Base-by-base conservation (phyloP, 2,797 vertebrate species). In the Centropyge bicolor region DNA sequence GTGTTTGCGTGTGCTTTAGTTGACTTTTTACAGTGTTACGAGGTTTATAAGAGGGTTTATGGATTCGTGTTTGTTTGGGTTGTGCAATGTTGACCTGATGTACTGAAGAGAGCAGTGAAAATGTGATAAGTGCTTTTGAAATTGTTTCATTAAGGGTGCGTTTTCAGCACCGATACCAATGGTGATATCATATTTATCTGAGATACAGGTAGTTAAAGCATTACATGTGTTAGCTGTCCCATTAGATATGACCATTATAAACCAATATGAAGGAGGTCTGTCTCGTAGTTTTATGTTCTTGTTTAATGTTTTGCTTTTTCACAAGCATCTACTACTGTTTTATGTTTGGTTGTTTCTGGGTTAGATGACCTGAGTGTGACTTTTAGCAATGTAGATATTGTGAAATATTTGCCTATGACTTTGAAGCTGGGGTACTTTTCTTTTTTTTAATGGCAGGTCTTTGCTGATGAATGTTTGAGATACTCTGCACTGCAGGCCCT, bases 371-470 rank as follows among this genome's bases (percentile, higher is more conserved):
- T 9, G 70, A 82, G 75, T 81, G 74, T 75, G 83, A 85, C 83
- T 93, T 93, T 90, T 91, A 93, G 76, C 36, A 2, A 20, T 95
- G 92, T 95, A 92, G 82, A 94, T 94, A 91, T 91, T 95, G 92
- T 93, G 87, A 93, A 86, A 91, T 93, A 91, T 83, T 89, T 89
- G 78, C 86, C 62, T 84, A 85, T 81, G 82, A 90, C 62, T 82
- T 86, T 89, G 64, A 85, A 86, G 79, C 78, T 81, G 70, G 75
- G 74, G 55, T 77, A 62, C 62, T 63, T 38, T 61, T 68, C 65
- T 45, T 78, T 91, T 88, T 92, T 88, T 82, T 78, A 89, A 88
- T 75, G 84, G 73, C 55, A 75, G 87, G 69, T 84, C 76, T 83
- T 89, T 93, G 87, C 71, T 89, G 84, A 91, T 82, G 91, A 93